Conservation (phyloP, 1,140 invertebrate species). For the Globodera rostochiensis region DNA sequence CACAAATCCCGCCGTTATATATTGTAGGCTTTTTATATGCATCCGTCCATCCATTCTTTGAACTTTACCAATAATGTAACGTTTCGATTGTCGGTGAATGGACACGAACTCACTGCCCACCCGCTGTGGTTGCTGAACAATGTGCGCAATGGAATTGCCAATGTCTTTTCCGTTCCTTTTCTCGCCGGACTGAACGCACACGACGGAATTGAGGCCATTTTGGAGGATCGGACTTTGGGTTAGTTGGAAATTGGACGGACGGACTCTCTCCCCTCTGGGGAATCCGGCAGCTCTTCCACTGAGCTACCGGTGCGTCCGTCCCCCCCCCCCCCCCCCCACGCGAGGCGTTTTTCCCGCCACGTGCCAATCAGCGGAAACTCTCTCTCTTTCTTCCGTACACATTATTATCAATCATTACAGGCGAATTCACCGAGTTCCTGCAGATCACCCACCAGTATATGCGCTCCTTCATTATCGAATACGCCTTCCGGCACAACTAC, state of each 20-base stretch:
- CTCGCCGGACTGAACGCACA: slow-evolving; percentile 59
- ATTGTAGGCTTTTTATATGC: no score
- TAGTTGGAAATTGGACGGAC: neutral
- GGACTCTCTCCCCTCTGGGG: no score
- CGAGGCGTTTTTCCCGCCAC: neutral
- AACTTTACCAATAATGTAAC: no score
- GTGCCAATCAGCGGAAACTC: neutral
- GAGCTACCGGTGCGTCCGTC: no score
- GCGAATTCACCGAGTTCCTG: slow-evolving; percentile 63
- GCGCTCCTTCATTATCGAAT: slow-evolving; percentile 56
- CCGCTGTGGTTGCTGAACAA: slow-evolving; percentile 59
- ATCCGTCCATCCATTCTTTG: no score
- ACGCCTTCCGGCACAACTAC: slow-evolving; percentile 62
- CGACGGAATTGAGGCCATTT: slow-evolving; percentile 60
- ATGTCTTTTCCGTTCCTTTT: slow-evolving; percentile 58
- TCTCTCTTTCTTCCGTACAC: neutral
- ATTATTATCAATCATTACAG: slow-evolving; percentile 9
- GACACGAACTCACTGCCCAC: slow-evolving; percentile 48
- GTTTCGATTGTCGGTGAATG: slow-evolving; percentile 44
- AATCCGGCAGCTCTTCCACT: no score
- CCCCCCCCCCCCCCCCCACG: no score
- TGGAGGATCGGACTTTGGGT: slow-evolving; percentile 58
- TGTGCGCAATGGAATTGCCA: slow-evolving; percentile 43
- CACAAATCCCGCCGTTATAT: no score
- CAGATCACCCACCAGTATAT: slow-evolving; percentile 55